phyloP scores from a whole-genome alignment of 2,113 vertebrate genomes.

The Anhinga rufa region DNA sequence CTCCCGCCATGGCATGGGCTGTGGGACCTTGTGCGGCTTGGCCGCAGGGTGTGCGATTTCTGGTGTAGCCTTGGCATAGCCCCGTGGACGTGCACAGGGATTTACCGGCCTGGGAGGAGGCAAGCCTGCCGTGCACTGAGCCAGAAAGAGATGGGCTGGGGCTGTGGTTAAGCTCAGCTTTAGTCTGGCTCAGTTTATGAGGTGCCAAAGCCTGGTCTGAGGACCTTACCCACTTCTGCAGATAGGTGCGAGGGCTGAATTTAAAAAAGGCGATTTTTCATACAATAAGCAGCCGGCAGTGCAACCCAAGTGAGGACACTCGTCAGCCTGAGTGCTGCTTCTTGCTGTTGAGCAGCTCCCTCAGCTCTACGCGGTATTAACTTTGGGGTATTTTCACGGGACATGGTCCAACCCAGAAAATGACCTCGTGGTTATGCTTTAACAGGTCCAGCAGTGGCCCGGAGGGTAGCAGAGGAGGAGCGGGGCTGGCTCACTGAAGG shows the following conservation, averaged over 20 bases:
- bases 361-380: background rate
- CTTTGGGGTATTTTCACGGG: background rate
- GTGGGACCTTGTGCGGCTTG: accelerated
- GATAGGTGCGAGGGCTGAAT: background rate
- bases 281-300: accelerated
- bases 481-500: background rate
- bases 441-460: background rate
- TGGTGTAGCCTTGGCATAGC: background rate
- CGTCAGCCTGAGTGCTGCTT: background rate
- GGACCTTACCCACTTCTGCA: background rate
- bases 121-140: accelerated
- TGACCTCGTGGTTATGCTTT: background rate
- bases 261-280: background rate
- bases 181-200: background rate
- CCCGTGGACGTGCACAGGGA: background rate
- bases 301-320: background rate
- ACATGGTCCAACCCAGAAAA: background rate
- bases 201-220: background rate
- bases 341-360: background rate
- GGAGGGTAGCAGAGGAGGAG: background rate
- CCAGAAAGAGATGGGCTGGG: no score
- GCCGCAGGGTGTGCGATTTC: background rate
- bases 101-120: background rate
- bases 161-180: background rate
- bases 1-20: background rate